Evolutionary conservation across 2,888 invertebrate species (phyloP).

Genomic region (Conus canariensis): DNA sequence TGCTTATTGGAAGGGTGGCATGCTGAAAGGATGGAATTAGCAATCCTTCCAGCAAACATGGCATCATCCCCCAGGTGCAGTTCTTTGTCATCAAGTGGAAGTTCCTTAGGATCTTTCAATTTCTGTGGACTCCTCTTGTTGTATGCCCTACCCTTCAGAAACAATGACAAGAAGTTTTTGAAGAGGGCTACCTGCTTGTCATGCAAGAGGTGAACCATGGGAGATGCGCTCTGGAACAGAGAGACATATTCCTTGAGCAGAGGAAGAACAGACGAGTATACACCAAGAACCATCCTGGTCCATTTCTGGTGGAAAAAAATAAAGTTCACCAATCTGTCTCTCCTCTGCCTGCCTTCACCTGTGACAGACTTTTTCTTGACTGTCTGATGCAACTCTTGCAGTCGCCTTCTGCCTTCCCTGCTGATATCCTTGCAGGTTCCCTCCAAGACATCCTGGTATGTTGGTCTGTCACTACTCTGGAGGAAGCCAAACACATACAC

Average conservation of each 20-base stretch:
- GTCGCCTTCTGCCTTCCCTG: conserved; percentile 15
- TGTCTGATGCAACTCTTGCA: background rate
- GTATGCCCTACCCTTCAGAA: conserved; percentile 33
- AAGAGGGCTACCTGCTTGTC: conserved; percentile 47
- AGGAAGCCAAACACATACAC: background rate
- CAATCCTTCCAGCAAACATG: too few species aligned
- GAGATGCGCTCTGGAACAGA: conserved; percentile 46
- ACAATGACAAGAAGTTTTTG: conserved; percentile 45
- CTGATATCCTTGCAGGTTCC: conserved; percentile 38
- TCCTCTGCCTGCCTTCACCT: conserved; percentile 31
- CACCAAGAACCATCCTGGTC: conserved; percentile 29
- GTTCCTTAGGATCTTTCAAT: too few species aligned
- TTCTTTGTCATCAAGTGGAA: too few species aligned
- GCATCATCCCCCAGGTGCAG: too few species aligned
- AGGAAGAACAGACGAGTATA: conserved; percentile 40
- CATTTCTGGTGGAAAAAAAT: background rate
- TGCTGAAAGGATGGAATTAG: too few species aligned
- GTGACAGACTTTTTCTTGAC: background rate
- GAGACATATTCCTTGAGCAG: conserved; percentile 45
- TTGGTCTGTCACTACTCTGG: conserved; percentile 30
- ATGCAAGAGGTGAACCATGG: conserved; percentile 45
- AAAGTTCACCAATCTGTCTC: background rate
- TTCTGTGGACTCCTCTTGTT: too few species aligned
- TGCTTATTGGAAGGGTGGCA: too few species aligned
- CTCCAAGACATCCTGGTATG: conserved; percentile 36